phyloP scores from a whole-genome alignment of 2,113 vertebrate genomes.

The Natator depressus region DNA sequence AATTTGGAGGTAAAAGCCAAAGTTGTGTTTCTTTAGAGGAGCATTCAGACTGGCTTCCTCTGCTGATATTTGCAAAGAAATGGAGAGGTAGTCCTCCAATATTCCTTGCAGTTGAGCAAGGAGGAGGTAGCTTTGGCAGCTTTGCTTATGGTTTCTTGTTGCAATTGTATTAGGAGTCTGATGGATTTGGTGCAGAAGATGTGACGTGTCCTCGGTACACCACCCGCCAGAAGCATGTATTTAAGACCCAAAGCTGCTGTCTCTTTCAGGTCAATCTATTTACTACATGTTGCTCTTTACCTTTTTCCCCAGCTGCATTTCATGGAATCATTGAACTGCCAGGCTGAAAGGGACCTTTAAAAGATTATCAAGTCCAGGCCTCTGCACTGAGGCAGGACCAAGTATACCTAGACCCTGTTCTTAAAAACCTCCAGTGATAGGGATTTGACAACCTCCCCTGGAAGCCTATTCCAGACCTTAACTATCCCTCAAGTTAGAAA shows the following conservation, averaged over 20 bases:
- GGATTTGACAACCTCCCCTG: neutral
- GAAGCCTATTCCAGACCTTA: neutral
- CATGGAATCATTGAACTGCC: neutral
- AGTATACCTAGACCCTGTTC: neutral
- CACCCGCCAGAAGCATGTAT: neutral
- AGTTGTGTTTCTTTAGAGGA: neutral
- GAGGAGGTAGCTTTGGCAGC: neutral
- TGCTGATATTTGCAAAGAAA: neutral
- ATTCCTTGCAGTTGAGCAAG: neutral
- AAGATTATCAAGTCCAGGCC: neutral
- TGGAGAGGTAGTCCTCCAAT: neutral
- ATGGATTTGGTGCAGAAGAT: neutral
- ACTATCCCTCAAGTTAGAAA: neutral
- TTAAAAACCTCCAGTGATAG: neutral
- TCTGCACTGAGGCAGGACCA: neutral
- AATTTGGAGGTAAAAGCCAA: conserved; percentile 6
- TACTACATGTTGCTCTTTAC: neutral
- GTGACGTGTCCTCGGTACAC: neutral
- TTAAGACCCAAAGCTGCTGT: neutral
- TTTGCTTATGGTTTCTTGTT: neutral
- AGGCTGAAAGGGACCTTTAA: neutral
- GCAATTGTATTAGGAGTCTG: neutral
- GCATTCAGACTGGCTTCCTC: neutral
- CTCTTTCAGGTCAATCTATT: neutral
- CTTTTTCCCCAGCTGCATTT: neutral